Base-by-base conservation (phyloP, 1,140 invertebrate genomes). In the Atta texana region DNA sequence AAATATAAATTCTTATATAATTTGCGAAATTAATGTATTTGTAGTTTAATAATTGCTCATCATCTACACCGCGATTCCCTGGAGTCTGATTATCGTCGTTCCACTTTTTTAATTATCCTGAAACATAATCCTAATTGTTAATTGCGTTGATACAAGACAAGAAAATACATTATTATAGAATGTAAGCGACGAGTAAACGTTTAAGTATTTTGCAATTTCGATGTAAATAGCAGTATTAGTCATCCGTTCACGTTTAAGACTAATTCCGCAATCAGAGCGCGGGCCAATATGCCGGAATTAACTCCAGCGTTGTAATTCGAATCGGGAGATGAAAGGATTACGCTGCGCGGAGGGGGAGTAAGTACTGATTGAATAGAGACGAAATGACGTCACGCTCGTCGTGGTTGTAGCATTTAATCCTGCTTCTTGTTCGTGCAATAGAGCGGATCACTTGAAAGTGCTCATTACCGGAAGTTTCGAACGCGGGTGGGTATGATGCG, bases 261-360 rank as follows among this genome's bases (percentile, higher is more conserved):
- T 84, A 75, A 84, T 84, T 82, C 34, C 39, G 55, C 34, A 51
- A 53, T 84, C 80, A 44, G 69, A 31, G 51, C 69, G 39, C 80
- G 80, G 69, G 28, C 80, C 80, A 84, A 84, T 84, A 63, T 75
- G 53, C 39, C 39, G 57, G 69, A 75, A 84, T 84, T 84, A 84
- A 84, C 74, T 84, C 55, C 14, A n/a, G 39, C 80, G 34, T 82
- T 82, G 55, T 84, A 84, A 84, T 84, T 39, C 55, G 55, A 75
- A 51, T 75, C 28, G 53, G 31, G 69, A 21, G 69, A 84, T 34
- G 69, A 75, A 84, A 75, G 80, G 80, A 84, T 75, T 61, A 74
- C n/a, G 24, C 8, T 34, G 3, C 39, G 24, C 3, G 21, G 24
- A 21, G 21, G 24, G 14, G 31, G 28, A 55, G n/a, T 80, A n/a